phyloP scores from a whole-genome alignment of 2,113 vertebrate genomes.

The Casuarius casuarius region DNA sequence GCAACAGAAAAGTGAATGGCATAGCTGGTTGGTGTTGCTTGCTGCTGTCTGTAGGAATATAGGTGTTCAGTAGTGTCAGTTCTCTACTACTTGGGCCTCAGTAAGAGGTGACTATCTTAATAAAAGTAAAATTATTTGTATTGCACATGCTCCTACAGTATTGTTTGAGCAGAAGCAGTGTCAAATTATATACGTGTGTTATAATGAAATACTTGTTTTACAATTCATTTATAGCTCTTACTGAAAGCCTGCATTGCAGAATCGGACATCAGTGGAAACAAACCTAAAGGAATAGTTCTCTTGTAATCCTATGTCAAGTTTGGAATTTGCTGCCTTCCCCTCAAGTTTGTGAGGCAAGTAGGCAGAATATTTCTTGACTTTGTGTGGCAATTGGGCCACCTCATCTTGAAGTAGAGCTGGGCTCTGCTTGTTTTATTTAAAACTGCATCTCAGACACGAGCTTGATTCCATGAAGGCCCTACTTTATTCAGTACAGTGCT shows the following conservation, averaged over 20 bases:
- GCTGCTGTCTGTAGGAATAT: neutral
- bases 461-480: neutral
- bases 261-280: neutral
- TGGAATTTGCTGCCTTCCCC: neutral
- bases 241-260: neutral
- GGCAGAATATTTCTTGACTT: neutral
- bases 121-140: neutral
- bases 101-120: neutral
- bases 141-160: neutral
- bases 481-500: neutral
- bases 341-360: neutral
- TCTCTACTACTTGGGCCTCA: neutral
- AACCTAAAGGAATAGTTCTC: neutral
- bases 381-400: neutral
- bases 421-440: neutral
- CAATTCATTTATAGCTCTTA: accelerated
- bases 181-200: neutral
- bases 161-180: neutral
- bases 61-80: neutral
- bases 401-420: neutral
- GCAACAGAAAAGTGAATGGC: neutral
- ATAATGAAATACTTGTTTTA: neutral
- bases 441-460: neutral
- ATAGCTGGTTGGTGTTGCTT: neutral
- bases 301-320: neutral